Evolutionary conservation across 2,113 vertebrate genomes (phyloP).

Genomic region (Ariopsis seemanni): DNA sequence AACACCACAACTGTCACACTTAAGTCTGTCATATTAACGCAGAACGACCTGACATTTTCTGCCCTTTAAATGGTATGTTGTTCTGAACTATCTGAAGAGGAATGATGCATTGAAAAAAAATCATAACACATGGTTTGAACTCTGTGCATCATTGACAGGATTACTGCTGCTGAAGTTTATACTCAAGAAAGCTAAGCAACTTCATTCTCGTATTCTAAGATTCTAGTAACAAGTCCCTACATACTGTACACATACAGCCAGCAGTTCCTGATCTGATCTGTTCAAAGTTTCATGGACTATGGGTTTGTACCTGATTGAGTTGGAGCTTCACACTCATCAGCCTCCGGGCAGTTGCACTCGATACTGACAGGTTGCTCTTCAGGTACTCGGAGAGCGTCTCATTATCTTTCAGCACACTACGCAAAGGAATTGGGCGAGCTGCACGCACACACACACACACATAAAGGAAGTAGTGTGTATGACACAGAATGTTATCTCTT

Average conservation of each 20-base stretch:
- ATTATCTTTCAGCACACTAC: slow-evolving; percentile 61
- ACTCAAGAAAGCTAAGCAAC: background rate
- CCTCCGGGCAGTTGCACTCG: slow-evolving; percentile 57
- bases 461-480: background rate
- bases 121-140: background rate
- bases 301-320: slow-evolving; percentile 54
- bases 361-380: slow-evolving; percentile 56
- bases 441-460: background rate
- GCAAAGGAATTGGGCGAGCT: slow-evolving; percentile 63
- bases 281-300: background rate
- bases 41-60: slow-evolving; percentile 24
- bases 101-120: background rate
- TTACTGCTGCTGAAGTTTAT: background rate
- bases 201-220: background rate
- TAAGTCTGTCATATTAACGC: slow-evolving; percentile 6
- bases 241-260: background rate
- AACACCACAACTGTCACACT: background rate
- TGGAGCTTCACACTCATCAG: slow-evolving; percentile 61
- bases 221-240: background rate
- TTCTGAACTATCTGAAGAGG: slow-evolving; percentile 12
- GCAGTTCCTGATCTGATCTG: background rate
- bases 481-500: background rate
- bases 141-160: background rate
- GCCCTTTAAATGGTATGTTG: slow-evolving; percentile 30
- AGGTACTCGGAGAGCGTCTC: slow-evolving; percentile 69